These are phyloP conservation scores for Gymnothorax javanicus DNA, from an alignment of 2,797 vertebrate genomes.

Conservation along the genomic window DNA sequence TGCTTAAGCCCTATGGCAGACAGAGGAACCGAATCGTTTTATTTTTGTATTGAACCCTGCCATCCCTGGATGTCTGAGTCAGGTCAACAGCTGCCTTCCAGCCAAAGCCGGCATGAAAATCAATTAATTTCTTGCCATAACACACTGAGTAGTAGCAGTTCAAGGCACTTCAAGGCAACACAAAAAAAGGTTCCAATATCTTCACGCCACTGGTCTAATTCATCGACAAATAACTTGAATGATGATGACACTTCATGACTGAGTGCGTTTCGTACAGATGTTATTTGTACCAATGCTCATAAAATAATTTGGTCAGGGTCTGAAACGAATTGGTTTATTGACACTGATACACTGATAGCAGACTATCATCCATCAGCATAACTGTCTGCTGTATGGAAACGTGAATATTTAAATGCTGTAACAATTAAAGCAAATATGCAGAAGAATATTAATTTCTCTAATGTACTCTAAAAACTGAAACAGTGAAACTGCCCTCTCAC, in stretches of 20 bases:
- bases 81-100: conserved; percentile 15
- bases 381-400: not conserved
- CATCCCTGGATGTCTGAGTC: not conserved
- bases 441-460: not conserved
- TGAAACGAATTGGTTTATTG: not conserved
- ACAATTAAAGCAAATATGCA: not conserved
- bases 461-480: not conserved
- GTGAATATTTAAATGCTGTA: not conserved
- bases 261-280: not conserved
- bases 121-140: conserved; percentile 18
- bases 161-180: not conserved
- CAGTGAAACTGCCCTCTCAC: not conserved
- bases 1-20: not conserved
- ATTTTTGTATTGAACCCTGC: not conserved
- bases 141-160: conserved; percentile 14
- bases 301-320: not conserved
- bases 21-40: not conserved
- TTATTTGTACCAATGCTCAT: not conserved
- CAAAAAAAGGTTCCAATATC: not conserved
- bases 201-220: not conserved
- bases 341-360: not conserved
- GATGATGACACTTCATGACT: not conserved
- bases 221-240: not conserved
- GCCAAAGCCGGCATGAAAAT: conserved; percentile 9
- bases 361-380: not conserved